Base-by-base conservation (phyloP, 1,140 invertebrate species). In the Drosophila ananassae region DNA sequence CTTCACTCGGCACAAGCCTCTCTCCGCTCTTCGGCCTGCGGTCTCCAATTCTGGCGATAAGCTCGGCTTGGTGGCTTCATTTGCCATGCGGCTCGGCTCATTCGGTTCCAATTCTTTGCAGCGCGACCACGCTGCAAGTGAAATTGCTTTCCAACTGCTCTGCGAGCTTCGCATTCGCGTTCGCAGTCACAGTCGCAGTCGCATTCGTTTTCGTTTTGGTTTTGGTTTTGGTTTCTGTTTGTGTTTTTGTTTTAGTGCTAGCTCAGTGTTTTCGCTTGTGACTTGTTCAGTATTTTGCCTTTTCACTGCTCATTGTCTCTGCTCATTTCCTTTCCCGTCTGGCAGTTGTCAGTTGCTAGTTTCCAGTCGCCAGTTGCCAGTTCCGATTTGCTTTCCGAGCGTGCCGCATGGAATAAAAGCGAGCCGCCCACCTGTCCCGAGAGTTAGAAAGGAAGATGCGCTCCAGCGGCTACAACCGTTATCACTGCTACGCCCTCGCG, bases 361-460 rank as follows among this genome's bases (percentile, higher is more conserved):
- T 41, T 13, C 17, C 17, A 46, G 41, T 22, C 22, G 21, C 21
- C 56, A 46, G 41, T 22, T 47, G 44, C 21, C 56, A 62, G 63
- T 64, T 44, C 52, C 57, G 53, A 39, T 69, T 55, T 37, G 64
- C n/a, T 37, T 47, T 46, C 41, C 63, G 47, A 46, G 63, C 62
- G 25, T 7, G 64, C 13, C 46, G 13, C 30, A 59, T 34, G 21
- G 37, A 41, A 71, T 69, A 71, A 69, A 69, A 67, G 63, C 63
- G 32, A 17, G 32, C 63, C 32, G 51, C 66, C 44, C 44, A 68
- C 25, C 25, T 25, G 32, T 30, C 21, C 39, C 10, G 5, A 57
- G 21, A 30, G 63, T 71, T 71, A 71, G 64, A 71, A 71, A 57
- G 52, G 52, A 71, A 71, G 67, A 57, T 71, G 64, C 67, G 67